Base-by-base conservation (phyloP, 2,113 vertebrate species). In the Prolemur simus region DNA sequence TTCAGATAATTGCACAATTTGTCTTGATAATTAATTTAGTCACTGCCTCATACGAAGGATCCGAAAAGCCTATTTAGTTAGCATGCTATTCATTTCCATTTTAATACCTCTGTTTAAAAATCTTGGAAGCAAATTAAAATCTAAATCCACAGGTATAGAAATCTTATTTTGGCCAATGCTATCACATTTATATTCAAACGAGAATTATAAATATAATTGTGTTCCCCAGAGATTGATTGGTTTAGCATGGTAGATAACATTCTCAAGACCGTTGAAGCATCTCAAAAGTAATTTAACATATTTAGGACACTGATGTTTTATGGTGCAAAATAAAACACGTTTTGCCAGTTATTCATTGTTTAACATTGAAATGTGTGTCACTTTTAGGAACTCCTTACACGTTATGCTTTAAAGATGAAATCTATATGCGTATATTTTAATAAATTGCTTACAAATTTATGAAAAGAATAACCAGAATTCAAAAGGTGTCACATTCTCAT, bases 381-480 rank as follows among this genome's bases (percentile, higher is more conserved):
- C 42, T 94, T 95, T 94, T 71, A 42, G 60, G 45, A 91, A 91
- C 76, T 90, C 74, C 52, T 88, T 68, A 74, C 3, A 90, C 12
- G 32, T 14, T 45, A n/a, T 86, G 54, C 17, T 95, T 94, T 78
- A 78, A 69, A 91, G 86, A 80, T 94, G 23, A 64, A 89, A 68
- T 93, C 84, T 45, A 1, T 47, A 39, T 80, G n/a, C 69, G 23
- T 12, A 34, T 81, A 42, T 87, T 95, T 93, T 93, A 95, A 87
- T 95, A 91, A 80, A 77, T 63, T 77, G 74, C 60, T 94, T 84
- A 37, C 8, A 8, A 64, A 60, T 63, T 94, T 89, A 71, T 71
- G 58, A 74, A 87, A 78, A 82, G 66, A 96, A 85, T 94, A 83
- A 88, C 91, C 47, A 94, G 83, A 96, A 93, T 95, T 93, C 87